These are phyloP conservation scores for Fringilla coelebs DNA, from an alignment of 2,797 vertebrate species.

Conservation along the genomic window DNA sequence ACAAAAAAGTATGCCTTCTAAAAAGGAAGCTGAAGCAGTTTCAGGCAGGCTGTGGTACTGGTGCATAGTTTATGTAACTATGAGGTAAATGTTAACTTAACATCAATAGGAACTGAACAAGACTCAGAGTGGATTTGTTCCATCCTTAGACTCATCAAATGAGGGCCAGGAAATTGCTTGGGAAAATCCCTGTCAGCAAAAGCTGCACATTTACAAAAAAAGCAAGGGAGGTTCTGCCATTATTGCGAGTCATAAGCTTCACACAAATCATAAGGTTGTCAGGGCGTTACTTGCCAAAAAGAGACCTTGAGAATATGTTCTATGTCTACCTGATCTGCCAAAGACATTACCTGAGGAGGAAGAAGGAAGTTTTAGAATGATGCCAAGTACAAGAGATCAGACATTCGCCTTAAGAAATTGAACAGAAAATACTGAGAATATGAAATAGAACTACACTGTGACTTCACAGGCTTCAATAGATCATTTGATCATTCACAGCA, in stretches of 20 bases:
- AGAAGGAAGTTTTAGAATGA: background rate
- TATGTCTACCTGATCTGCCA: background rate
- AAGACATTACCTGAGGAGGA: background rate
- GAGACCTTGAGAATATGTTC: background rate
- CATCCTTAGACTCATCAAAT: background rate
- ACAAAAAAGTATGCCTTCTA: background rate
- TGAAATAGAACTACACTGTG: background rate
- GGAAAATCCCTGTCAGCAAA: background rate
- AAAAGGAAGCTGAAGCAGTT: background rate
- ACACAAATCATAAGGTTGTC: background rate
- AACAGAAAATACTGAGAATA: background rate
- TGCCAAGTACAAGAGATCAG: background rate
- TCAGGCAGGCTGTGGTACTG: background rate
- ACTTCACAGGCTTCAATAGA: constrained; percentile 14
- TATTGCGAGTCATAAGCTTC: background rate
- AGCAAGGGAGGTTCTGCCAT: background rate
- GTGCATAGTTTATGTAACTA: background rate
- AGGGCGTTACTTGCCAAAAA: background rate
- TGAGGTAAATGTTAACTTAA: background rate
- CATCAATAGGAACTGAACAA: background rate
- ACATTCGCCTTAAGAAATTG: background rate
- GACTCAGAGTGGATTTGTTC: background rate
- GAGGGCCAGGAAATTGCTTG: background rate
- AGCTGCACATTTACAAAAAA: background rate
- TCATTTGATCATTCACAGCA: background rate